phyloP scores from a whole-genome alignment of 2,888 invertebrate species.

The Tenthredo livida region DNA sequence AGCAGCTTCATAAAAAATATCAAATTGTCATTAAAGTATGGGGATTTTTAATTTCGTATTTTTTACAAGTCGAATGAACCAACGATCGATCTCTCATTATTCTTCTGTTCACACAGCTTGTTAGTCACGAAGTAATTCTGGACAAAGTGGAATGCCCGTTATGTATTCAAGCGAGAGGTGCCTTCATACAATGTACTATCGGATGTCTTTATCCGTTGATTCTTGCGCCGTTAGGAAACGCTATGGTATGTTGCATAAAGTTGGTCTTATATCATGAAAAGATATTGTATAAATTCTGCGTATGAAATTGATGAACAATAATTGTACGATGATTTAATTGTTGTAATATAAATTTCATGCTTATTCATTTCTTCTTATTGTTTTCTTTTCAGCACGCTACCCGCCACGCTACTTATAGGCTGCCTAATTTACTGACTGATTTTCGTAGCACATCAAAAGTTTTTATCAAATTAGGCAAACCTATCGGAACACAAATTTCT shows the following conservation, averaged over 20 bases:
- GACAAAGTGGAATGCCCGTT: slow-evolving; percentile 82
- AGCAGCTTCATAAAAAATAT: slow-evolving; percentile 60
- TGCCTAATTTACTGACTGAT: slow-evolving; percentile 83
- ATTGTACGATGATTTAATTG: too few relatives aligned
- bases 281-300: neutral
- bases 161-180: slow-evolving; percentile 83
- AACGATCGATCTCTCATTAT: too few relatives aligned
- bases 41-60: too few relatives aligned
- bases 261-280: neutral
- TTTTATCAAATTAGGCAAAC: slow-evolving; percentile 80
- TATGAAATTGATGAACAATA: too few relatives aligned
- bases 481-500: slow-evolving; percentile 79
- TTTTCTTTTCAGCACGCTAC: slow-evolving; percentile 64
- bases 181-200: slow-evolving; percentile 79
- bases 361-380: too few relatives aligned
- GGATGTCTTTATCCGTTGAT: slow-evolving; percentile 83
- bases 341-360: too few relatives aligned
- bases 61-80: too few relatives aligned
- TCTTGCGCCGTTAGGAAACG: slow-evolving; percentile 81
- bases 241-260: slow-evolving; percentile 79
- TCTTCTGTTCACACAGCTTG: slow-evolving; percentile 76
- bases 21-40: too few relatives aligned
- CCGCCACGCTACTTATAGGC: slow-evolving; percentile 82
- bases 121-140: slow-evolving; percentile 82
- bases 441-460: slow-evolving; percentile 80